Conservation (phyloP, 2,797 vertebrate genomes). For the Hoplostethus mediterraneus region DNA sequence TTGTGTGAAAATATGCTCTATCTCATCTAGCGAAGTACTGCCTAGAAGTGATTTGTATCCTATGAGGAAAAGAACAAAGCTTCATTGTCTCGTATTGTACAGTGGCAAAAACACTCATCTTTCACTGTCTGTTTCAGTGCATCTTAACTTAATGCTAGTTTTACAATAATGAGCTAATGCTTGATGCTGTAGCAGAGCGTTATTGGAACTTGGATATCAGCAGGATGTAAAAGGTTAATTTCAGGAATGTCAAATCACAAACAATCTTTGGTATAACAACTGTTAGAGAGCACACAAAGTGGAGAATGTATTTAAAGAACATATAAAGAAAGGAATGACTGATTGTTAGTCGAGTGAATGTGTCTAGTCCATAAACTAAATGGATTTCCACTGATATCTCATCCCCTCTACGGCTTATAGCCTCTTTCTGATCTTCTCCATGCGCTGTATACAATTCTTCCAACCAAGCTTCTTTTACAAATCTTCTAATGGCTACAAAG, state of each 20-base stretch:
- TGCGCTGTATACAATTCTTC: too few relatives aligned
- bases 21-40: slow-evolving; percentile 49
- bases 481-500: not conserved
- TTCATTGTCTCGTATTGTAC: slow-evolving; percentile 18
- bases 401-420: slow-evolving; percentile 29
- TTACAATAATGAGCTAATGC: not conserved
- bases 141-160: not conserved
- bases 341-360: slow-evolving; percentile 63
- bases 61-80: slow-evolving; percentile 34
- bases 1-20: slow-evolving; percentile 66
- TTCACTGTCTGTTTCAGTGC: not conserved
- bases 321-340: slow-evolving; percentile 51
- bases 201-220: slow-evolving; percentile 22
- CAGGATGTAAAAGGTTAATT: slow-evolving; percentile 30
- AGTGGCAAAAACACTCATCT: not conserved
- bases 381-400: slow-evolving; percentile 65
- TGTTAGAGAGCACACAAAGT: slow-evolving; percentile 33
- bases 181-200: slow-evolving; percentile 13
- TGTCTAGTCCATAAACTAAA: slow-evolving; percentile 65
- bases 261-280: slow-evolving; percentile 15
- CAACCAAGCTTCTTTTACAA: not conserved
- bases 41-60: slow-evolving; percentile 45
- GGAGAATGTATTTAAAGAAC: slow-evolving; percentile 58
- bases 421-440: slow-evolving; percentile 11
- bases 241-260: slow-evolving; percentile 18